These are phyloP conservation scores for Meda fulgida DNA, from an alignment of 2,797 vertebrate genomes.

Conservation along the genomic window DNA sequence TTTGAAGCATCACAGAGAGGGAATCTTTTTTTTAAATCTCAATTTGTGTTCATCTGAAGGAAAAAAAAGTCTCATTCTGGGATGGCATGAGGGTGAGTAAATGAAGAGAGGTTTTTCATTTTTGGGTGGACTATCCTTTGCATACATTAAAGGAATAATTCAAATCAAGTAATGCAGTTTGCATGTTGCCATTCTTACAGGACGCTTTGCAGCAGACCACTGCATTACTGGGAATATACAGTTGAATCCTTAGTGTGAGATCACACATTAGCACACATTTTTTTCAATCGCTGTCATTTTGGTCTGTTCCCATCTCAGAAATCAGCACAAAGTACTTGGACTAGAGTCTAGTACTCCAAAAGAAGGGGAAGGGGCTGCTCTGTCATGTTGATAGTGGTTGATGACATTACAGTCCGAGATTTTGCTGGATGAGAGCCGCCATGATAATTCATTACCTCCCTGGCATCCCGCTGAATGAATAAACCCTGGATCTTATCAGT, in stretches of 20 bases:
- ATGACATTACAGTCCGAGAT: conserved; percentile 66
- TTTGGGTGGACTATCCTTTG: not conserved
- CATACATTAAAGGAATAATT: not conserved
- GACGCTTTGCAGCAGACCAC: not conserved
- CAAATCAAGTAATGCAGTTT: not conserved
- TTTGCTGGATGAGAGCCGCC: conserved; percentile 66
- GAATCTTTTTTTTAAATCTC: not conserved
- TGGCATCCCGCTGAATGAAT: conserved; percentile 71
- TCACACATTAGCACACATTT: not conserved
- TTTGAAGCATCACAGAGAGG: not conserved
- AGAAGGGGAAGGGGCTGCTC: conserved; percentile 60
- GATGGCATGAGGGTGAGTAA: not conserved
- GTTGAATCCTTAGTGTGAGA: not conserved
- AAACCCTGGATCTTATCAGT: conserved; percentile 79
- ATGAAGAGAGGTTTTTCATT: not conserved
- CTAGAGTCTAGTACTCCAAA: not conserved
- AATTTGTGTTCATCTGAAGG: not conserved
- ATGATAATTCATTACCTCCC: conserved; percentile 69
- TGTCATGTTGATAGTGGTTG: conserved; percentile 66
- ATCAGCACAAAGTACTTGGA: not conserved
- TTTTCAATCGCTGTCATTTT: not conserved
- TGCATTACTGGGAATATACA: not conserved
- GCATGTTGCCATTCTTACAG: not conserved
- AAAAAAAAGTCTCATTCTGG: not conserved
- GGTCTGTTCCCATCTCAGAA: conserved; percentile 6